phyloP scores from a whole-genome alignment of 2,888 invertebrate species.

The Idaea straminata region DNA sequence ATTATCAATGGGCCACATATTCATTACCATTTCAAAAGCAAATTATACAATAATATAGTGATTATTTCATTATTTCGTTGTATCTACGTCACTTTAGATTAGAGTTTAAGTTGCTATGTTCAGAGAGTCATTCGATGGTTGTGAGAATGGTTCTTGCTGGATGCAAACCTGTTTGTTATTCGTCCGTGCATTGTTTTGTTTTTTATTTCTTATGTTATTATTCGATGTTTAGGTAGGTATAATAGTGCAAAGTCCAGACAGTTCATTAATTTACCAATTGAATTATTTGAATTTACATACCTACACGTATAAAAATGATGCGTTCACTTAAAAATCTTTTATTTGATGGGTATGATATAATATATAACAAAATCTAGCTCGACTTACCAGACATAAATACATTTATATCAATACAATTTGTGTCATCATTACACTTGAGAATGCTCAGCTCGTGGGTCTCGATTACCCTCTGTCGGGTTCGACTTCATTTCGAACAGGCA shows the following conservation, averaged over 20 bases:
- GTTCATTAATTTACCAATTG: too few species aligned
- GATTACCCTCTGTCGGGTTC: too few species aligned
- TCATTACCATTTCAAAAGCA: slow-evolving; percentile 62
- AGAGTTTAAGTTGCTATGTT: neutral
- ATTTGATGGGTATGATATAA: too few species aligned
- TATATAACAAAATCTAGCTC: too few species aligned
- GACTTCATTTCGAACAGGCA: too few species aligned
- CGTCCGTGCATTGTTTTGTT: neutral
- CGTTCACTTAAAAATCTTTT: too few species aligned
- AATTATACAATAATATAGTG: slow-evolving; percentile 36
- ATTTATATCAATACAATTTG: too few species aligned
- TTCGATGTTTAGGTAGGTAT: neutral
- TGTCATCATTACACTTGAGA: too few species aligned
- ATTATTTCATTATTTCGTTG: slow-evolving; percentile 39
- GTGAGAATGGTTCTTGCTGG: slow-evolving; percentile 7
- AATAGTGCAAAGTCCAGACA: neutral
- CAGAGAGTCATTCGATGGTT: neutral
- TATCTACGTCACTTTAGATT: neutral
- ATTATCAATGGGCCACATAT: slow-evolving; percentile 54
- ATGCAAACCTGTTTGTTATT: neutral
- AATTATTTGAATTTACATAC: too few species aligned
- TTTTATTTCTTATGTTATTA: neutral
- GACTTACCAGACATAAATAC: too few species aligned
- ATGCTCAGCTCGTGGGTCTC: too few species aligned
- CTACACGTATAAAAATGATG: too few species aligned